Evolutionary conservation across 2,888 invertebrate species (phyloP).

Genomic region (Limenitis camilla): DNA sequence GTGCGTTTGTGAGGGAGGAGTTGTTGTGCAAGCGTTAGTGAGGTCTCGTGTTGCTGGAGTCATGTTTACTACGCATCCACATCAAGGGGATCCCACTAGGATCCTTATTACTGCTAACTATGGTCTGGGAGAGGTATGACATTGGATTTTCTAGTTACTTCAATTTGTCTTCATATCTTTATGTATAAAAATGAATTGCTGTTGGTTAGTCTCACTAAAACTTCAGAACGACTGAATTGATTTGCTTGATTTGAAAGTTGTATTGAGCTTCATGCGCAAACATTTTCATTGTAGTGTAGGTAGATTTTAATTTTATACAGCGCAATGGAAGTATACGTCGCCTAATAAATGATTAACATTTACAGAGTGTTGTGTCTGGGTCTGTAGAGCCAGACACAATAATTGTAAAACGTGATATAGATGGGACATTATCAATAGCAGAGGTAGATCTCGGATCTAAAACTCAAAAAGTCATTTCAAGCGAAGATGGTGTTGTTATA

Average conservation of each 20-base stretch:
- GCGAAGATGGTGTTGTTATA: slow-evolving; percentile 51
- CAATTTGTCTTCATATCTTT: no score
- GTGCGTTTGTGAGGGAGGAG: slow-evolving; percentile 81
- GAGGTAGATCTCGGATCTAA: slow-evolving; percentile 72
- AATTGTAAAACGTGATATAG: slow-evolving; percentile 66
- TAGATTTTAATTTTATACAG: no score
- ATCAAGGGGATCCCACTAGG: slow-evolving; percentile 78
- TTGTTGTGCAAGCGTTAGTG: slow-evolving; percentile 87
- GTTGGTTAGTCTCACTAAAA: no score
- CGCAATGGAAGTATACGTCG: no score
- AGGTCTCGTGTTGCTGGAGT: slow-evolving; percentile 83
- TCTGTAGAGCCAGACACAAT: slow-evolving; percentile 84
- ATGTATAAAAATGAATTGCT: no score
- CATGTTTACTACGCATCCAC: slow-evolving; percentile 86
- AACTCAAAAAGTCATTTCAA: slow-evolving; percentile 59
- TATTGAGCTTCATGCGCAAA: no score
- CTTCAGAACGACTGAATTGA: no score
- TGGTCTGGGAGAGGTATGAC: slow-evolving; percentile 84
- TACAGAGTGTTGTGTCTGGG: slow-evolving; percentile 86
- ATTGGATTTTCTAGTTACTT: no score
- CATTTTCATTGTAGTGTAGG: no score
- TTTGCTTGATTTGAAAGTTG: no score
- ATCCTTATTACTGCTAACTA: slow-evolving; percentile 86
- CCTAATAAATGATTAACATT: slow-evolving; percentile 19
- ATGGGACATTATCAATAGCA: slow-evolving; percentile 60